Conservation (phyloP, 2,797 vertebrate species). For the Prionace glauca region DNA sequence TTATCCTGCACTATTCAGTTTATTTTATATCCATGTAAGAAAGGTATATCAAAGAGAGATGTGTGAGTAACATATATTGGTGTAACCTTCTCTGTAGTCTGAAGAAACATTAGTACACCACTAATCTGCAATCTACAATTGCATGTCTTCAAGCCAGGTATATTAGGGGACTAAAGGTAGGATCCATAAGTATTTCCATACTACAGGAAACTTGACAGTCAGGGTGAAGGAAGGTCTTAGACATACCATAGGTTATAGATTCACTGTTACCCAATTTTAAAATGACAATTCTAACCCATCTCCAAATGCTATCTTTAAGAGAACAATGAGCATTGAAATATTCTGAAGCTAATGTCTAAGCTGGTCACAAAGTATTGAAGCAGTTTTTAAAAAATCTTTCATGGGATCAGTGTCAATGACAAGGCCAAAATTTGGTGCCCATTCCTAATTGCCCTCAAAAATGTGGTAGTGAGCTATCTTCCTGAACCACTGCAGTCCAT, state of each 20-base stretch:
- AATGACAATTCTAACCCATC: not conserved
- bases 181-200: not conserved
- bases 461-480: too few species aligned
- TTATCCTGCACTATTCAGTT: not conserved
- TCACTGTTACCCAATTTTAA: not conserved
- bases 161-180: not conserved
- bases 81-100: not conserved
- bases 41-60: not conserved
- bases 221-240: not conserved
- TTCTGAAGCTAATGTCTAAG: not conserved
- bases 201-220: not conserved
- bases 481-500: too few species aligned
- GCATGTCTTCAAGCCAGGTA: not conserved
- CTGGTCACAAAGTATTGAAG: not conserved
- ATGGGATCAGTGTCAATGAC: too few species aligned
- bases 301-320: not conserved
- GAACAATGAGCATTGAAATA: not conserved
- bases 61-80: not conserved
- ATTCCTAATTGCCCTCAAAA: too few species aligned
- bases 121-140: not conserved
- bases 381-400: not conserved
- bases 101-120: not conserved
- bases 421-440: too few species aligned
- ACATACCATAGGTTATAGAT: not conserved
- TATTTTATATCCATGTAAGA: not conserved